A percentile compares a stretch with the other conserved stretches of the same genome.
These are phyloP conservation scores for Pseudochaenichthys georgianus DNA, from an alignment of 2,797 vertebrate species.

Conservation along the genomic window DNA sequence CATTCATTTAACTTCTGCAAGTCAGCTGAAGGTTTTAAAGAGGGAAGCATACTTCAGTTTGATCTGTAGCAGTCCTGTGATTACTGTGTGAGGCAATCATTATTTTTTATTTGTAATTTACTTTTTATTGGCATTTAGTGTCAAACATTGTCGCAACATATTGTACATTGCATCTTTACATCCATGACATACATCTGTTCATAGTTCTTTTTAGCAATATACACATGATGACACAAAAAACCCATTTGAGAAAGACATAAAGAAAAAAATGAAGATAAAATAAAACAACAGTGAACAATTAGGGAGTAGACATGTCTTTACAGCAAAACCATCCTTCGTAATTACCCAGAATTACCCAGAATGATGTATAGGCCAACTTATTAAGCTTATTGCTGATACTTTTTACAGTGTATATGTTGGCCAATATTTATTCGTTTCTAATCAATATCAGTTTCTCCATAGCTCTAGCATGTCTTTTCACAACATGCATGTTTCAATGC, in stretches of 20 bases:
- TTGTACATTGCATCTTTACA: too few relatives aligned
- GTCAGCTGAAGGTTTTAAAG: conserved; percentile 9
- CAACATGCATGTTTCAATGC: background rate
- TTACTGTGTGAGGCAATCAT: background rate
- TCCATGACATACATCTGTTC: too few relatives aligned
- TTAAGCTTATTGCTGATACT: background rate
- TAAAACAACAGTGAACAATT: too few relatives aligned
- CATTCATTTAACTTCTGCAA: conserved; percentile 26
- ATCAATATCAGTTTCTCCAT: too few relatives aligned
- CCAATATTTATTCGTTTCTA: accelerated
- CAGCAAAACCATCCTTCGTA: background rate
- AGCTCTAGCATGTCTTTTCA: background rate
- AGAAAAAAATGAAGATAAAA: too few relatives aligned
- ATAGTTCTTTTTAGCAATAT: too few relatives aligned
- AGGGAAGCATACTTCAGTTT: background rate
- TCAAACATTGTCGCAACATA: too few relatives aligned
- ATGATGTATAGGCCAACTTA: background rate
- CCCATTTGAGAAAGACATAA: too few relatives aligned
- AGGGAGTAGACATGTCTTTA: too few relatives aligned
- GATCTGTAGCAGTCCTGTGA: background rate
- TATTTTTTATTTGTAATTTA: too few relatives aligned
- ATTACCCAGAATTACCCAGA: background rate
- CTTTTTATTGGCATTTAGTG: too few relatives aligned
- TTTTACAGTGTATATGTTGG: background rate
- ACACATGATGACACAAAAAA: too few relatives aligned